Percentiles rank a stretch among this genome's conserved stretches.
These are phyloP conservation scores for Mormoops blainvillei DNA, from an alignment of 2,113 vertebrate genomes.

Conservation along the genomic window DNA sequence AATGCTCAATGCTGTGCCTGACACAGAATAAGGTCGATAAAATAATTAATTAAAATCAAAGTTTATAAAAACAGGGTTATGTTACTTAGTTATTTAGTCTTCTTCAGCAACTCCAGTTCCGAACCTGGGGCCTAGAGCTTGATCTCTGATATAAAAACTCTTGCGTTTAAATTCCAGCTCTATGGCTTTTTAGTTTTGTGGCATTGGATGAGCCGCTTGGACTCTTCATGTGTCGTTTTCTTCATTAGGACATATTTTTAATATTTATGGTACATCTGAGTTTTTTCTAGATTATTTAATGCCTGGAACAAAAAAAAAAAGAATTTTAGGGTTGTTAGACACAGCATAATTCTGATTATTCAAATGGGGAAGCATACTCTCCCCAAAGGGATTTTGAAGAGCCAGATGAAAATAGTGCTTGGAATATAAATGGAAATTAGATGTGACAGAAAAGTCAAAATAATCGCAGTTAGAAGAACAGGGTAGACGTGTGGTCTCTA, in stretches of 20 bases:
- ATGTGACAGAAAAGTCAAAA: neutral
- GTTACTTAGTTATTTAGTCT: neutral
- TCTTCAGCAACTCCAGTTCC: neutral
- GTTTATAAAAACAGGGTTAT: neutral
- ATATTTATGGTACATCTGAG: neutral
- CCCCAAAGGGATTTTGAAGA: neutral
- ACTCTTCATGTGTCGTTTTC: neutral
- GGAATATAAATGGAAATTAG: neutral
- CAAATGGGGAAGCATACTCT: neutral
- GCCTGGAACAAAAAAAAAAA: neutral
- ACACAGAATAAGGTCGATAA: neutral
- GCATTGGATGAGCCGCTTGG: neutral
- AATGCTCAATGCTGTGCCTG: neutral
- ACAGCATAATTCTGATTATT: neutral
- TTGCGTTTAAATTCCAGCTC: neutral
- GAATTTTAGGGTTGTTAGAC: neutral
- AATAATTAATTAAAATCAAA: neutral
- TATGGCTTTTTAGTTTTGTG: neutral
- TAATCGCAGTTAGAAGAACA: neutral
- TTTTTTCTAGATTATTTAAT: neutral
- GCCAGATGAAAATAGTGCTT: neutral
- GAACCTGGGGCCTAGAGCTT: neutral
- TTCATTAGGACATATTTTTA: neutral
- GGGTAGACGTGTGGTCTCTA: neutral
- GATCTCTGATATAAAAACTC: neutral